A percentile compares a stretch with the other conserved stretches of the same genome.
Conservation (phyloP, 2,888 invertebrate species). For the Noctuana brunneofusca region DNA sequence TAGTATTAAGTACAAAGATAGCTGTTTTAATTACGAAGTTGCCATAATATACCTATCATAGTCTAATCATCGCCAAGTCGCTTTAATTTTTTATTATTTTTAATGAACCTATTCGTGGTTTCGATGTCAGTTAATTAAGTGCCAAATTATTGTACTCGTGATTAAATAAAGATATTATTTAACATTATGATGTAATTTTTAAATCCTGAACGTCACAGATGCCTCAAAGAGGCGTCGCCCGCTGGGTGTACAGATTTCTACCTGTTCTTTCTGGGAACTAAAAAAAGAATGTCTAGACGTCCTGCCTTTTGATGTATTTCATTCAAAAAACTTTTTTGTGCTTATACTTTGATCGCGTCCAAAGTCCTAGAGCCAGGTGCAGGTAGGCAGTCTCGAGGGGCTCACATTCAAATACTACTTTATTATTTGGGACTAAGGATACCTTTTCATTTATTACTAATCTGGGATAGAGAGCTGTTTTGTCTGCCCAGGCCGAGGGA, state of each 20-base stretch:
- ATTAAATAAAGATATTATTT: slow-evolving; percentile 43
- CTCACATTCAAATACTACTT: slow-evolving; percentile 58
- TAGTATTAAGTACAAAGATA: slow-evolving; percentile 40
- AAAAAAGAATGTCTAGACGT: slow-evolving; percentile 77
- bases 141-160: slow-evolving; percentile 38
- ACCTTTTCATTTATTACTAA: slow-evolving; percentile 52
- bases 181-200: slow-evolving; percentile 40
- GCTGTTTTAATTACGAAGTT: slow-evolving; percentile 37
- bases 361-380: slow-evolving; percentile 72
- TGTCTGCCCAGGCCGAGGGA: slow-evolving; percentile 40
- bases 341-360: slow-evolving; percentile 60
- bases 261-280: slow-evolving; percentile 71
- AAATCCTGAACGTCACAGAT: slow-evolving; percentile 32
- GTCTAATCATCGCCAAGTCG: slow-evolving; percentile 29
- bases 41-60: slow-evolving; percentile 42
- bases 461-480: slow-evolving; percentile 43
- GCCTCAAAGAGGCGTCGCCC: slow-evolving; percentile 8
- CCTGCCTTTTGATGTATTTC: slow-evolving; percentile 75
- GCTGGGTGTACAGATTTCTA: slow-evolving; percentile 57
- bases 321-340: slow-evolving; percentile 73
- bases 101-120: slow-evolving; percentile 33
- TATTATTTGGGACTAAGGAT: slow-evolving; percentile 58
- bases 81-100: slow-evolving; percentile 27
- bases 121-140: slow-evolving; percentile 29
- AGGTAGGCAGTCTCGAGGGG: slow-evolving; percentile 61